A percentile compares a stretch with the other conserved stretches of the same genome.
Evolutionary conservation across 2,113 vertebrate genomes (phyloP).

Genomic region (Aegypius monachus): DNA sequence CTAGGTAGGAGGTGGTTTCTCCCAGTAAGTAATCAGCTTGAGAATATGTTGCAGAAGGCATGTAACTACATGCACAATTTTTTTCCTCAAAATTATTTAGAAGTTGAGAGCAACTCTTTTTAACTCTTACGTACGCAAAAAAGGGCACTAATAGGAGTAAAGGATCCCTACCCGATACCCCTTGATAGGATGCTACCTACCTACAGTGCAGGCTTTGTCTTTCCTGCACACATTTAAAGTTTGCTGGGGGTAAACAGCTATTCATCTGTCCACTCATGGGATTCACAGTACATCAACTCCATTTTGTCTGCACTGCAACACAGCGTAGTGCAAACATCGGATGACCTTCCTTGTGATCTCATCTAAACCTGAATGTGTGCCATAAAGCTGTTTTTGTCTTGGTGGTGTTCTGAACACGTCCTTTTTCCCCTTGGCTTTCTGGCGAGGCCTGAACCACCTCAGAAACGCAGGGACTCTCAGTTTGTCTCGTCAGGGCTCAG

Average conservation of each 20-base stretch:
- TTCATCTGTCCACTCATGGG: not conserved
- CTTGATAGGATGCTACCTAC: not conserved
- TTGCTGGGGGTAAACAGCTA: not conserved
- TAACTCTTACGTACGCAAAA: not conserved
- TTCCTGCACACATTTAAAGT: not conserved
- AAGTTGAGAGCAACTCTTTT: not conserved
- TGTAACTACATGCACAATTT: not conserved
- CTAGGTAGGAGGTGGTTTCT: not conserved
- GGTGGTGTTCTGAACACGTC: not conserved
- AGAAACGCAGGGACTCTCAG: not conserved
- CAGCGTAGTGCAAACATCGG: not conserved
- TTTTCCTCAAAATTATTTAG: not conserved
- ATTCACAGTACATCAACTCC: conserved; percentile 14
- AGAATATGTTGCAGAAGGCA: not conserved
- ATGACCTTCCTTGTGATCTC: conserved; percentile 40
- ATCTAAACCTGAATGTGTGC: not conserved
- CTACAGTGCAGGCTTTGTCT: not conserved
- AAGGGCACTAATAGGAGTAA: not conserved
- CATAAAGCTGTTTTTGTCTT: not conserved
- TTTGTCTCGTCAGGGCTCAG: not conserved
- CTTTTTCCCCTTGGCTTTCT: not conserved
- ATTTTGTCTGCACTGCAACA: not conserved
- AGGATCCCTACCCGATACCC: not conserved
- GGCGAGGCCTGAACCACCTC: not conserved
- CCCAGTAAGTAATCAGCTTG: not conserved